A percentile compares a stretch with the other conserved stretches of the same genome.
Evolutionary conservation across 2,888 invertebrate genomes (phyloP).

Genomic region (Polia nebulosa): DNA sequence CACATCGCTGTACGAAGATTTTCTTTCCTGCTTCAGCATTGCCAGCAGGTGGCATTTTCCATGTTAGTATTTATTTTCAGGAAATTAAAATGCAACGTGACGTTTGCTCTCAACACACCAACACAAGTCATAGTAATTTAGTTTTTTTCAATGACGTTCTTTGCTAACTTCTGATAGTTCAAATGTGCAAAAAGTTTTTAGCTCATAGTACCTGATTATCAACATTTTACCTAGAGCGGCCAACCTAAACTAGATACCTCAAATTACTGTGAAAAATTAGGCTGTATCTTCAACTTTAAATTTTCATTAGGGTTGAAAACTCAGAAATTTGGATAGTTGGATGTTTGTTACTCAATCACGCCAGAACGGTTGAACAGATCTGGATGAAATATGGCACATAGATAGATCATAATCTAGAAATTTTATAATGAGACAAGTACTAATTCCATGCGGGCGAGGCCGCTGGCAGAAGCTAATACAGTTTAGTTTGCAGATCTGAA

Average conservation of each 20-base stretch:
- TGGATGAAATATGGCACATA: too few species aligned
- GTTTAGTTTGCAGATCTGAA: too few species aligned
- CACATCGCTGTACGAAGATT: slow-evolving; percentile 98
- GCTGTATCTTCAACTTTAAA: too few species aligned
- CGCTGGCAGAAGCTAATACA: too few species aligned
- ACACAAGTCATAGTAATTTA: background rate
- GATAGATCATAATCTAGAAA: too few species aligned
- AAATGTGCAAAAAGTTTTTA: slow-evolving; percentile 33
- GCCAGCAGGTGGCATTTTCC: slow-evolving; percentile 94
- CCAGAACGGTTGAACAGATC: too few species aligned
- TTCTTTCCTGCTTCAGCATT: slow-evolving; percentile 99
- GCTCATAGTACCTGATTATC: background rate
- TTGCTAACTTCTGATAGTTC: background rate
- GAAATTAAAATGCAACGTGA: slow-evolving; percentile 29
- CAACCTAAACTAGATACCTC: background rate
- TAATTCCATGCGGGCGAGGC: too few species aligned
- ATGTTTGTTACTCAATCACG: too few species aligned
- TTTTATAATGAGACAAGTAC: too few species aligned
- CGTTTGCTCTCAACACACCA: background rate
- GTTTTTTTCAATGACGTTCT: slow-evolving; percentile 38
- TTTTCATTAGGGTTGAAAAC: too few species aligned
- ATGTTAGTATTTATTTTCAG: slow-evolving; percentile 45
- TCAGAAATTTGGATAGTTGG: too few species aligned
- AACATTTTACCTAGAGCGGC: background rate
- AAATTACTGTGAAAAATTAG: background rate